Evolutionary conservation across 2,888 invertebrate genomes (phyloP), one percentile per base, ranked within the genome.

Genomic region (Ophion costatus): DNA sequence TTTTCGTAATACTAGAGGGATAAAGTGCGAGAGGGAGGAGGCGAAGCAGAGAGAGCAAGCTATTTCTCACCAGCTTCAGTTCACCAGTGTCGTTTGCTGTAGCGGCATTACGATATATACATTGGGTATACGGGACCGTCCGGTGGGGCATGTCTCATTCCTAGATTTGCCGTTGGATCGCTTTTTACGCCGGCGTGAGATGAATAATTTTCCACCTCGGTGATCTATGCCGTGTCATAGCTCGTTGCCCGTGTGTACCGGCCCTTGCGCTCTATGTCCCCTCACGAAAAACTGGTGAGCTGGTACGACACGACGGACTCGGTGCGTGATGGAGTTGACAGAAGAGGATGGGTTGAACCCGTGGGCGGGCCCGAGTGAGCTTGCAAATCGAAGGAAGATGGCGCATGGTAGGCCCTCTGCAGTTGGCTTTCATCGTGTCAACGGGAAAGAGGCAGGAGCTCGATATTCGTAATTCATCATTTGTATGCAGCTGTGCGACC

Each of bases 391-490:
- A 80, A 76, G 38, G 76, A 83, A 80, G 83, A 83, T 76, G 59
- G 67, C 73, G 59, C 38, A 20, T 42, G 38, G 22, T 83, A 80
- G 80, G 80, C 80, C 71, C 66, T 22, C 33, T 70, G 22, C 24
- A 67, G 76, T 64, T 82, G 61, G 80, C 64, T 78, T 80, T 79
- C 78, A 82, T 56, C 82, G 82, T 38, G 61, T 71, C 66, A 51
- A 80, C 80, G 71, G 51, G 80, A 67, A 83, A 83, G 74, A 75
- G 83, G 67, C 17, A 80, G 82, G 82, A 57, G 69, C 42, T 92
- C 93, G 91, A 93, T 93, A 91, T 91, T 91, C 90, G 92, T 93
- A 93, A 93, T 93, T 93, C 92, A 93, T 93, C 92, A 93, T 93
- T 93, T 93, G 92, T 93, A 93, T 93, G 93, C 93, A 91, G 93